These are phyloP conservation scores for Drosophila busckii DNA, from an alignment of 1,140 invertebrate species.

Conservation along the genomic window DNA sequence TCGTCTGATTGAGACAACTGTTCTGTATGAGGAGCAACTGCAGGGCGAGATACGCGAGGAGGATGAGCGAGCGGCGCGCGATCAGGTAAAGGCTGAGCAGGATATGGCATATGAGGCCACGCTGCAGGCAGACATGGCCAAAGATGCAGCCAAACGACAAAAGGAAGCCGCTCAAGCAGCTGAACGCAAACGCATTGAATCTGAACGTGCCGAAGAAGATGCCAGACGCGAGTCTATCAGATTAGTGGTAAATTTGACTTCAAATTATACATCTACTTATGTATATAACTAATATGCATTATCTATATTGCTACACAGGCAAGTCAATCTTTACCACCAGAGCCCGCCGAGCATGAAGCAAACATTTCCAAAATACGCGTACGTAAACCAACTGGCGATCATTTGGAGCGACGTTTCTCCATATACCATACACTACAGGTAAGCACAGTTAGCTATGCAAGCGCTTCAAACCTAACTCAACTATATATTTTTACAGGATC, in stretches of 20 bases:
- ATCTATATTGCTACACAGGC: constrained; percentile 62
- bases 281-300: neutral
- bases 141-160: constrained; percentile 89
- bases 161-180: constrained; percentile 85
- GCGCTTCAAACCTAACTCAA: neutral
- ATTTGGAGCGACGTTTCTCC: constrained; percentile 87
- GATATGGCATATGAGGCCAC: constrained; percentile 95
- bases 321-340: constrained; percentile 83
- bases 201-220: constrained; percentile 84
- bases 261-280: neutral
- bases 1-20: constrained; percentile 90
- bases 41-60: constrained; percentile 91
- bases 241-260: constrained; percentile 50
- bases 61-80: constrained; percentile 90
- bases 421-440: constrained; percentile 84
- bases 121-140: constrained; percentile 92
- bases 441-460: neutral
- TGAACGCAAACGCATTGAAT: constrained; percentile 84
- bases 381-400: constrained; percentile 86
- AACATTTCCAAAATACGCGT: constrained; percentile 87
- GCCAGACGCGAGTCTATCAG: constrained; percentile 83
- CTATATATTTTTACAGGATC: constrained; percentile 80
- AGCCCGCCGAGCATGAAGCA: constrained; percentile 81
- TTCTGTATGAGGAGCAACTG: constrained; percentile 90
- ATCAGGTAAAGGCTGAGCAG: constrained; percentile 94